A percentile compares a stretch with the other conserved stretches of the same genome.
Conservation (phyloP, 1,140 invertebrate species). For the Meloidogyne floridensis region DNA sequence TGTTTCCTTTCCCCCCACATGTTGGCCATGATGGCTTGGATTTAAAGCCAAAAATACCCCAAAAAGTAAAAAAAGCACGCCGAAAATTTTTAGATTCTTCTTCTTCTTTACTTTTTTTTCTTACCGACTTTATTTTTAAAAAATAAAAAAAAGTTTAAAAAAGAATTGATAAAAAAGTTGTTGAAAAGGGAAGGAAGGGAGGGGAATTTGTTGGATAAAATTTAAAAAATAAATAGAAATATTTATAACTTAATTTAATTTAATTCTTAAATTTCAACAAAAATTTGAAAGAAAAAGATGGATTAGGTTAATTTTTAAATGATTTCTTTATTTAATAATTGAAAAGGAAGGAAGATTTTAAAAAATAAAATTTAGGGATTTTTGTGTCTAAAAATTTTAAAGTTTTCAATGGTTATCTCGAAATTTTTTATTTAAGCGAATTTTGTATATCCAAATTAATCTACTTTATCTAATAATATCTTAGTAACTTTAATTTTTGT, state of each 20-base stretch:
- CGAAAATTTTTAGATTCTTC: neutral
- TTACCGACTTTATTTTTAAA: neutral
- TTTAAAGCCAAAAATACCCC: neutral
- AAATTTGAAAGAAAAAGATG: neutral
- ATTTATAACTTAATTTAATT: no score
- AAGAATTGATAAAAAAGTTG: neutral
- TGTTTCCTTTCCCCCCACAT: neutral
- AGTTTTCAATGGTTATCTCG: no score
- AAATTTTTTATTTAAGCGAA: no score
- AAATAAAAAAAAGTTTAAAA: neutral
- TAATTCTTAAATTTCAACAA: neutral
- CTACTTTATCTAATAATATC: no score
- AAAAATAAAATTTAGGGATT: no score
- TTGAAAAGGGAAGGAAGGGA: neutral
- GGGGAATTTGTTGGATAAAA: neutral
- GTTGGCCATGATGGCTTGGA: neutral
- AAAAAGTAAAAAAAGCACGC: neutral
- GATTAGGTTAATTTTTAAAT: neutral
- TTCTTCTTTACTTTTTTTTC: neutral
- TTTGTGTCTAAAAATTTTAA: no score
- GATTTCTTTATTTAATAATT: neutral
- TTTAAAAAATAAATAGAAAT: neutral
- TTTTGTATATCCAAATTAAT: no score
- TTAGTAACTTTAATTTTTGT: no score
- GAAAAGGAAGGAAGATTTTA: no score